A percentile compares a stretch with the other conserved stretches of the same genome.
Evolutionary conservation across 2,113 vertebrate species (phyloP).

Genomic region (Ifrita kowaldi): DNA sequence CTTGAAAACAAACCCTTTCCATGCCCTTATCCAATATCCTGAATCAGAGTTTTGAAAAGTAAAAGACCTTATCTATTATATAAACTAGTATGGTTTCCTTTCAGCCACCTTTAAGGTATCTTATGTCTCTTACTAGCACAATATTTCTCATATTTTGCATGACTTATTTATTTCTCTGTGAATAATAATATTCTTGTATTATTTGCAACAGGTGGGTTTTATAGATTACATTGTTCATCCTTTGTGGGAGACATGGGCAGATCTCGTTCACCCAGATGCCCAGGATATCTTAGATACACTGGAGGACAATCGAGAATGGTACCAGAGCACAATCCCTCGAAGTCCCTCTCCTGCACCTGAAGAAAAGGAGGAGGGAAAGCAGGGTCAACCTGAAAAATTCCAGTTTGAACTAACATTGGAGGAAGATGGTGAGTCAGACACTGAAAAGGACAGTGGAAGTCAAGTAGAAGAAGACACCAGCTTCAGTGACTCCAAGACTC

Average conservation of each 20-base stretch:
- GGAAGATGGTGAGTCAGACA: constrained; percentile 95
- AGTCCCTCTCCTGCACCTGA: constrained; percentile 93
- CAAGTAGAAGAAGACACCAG: constrained; percentile 95
- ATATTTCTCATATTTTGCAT: neutral
- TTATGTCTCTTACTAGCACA: neutral
- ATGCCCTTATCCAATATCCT: neutral
- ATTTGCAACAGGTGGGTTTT: constrained; percentile 87
- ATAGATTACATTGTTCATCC: constrained; percentile 99
- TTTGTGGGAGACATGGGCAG: constrained; percentile 98
- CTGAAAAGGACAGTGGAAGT: constrained; percentile 94
- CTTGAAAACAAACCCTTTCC: neutral
- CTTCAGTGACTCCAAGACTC: constrained; percentile 97
- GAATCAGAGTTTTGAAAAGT: neutral
- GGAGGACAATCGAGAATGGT: constrained; percentile 99
- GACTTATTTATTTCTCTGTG: neutral
- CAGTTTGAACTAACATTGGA: constrained; percentile 97
- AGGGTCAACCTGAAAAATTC: constrained; percentile 92
- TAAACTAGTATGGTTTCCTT: neutral
- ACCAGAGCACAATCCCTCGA: constrained; percentile 99
- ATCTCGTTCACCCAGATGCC: constrained; percentile 95
- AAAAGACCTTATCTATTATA: neutral
- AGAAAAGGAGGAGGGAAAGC: constrained; percentile 86
- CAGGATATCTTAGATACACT: constrained; percentile 97
- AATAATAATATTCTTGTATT: neutral
- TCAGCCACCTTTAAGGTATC: neutral